These are phyloP conservation scores for Ictalurus furcatus DNA, from an alignment of 2,113 vertebrate genomes.

Conservation along the genomic window DNA sequence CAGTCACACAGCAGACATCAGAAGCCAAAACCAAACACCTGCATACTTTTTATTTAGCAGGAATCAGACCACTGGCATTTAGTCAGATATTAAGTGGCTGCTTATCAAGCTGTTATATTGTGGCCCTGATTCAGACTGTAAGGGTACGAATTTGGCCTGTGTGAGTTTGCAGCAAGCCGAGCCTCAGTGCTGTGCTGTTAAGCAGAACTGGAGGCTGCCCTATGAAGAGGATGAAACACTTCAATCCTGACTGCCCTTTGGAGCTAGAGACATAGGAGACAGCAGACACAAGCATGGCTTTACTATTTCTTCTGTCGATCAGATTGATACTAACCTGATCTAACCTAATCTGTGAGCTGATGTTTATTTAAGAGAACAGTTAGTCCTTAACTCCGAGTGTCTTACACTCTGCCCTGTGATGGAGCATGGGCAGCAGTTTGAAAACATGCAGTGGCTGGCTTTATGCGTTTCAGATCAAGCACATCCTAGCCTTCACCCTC, in stretches of 20 bases:
- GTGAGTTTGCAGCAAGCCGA: background rate
- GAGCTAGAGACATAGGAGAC: slow-evolving; percentile 6
- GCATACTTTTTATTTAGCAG: slow-evolving; percentile 20
- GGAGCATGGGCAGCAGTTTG: background rate
- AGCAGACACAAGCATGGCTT: background rate
- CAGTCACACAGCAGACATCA: slow-evolving; percentile 30
- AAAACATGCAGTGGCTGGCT: background rate
- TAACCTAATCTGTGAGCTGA: background rate
- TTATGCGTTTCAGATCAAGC: background rate
- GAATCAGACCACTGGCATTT: background rate
- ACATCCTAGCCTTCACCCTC: background rate
- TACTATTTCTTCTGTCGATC: background rate
- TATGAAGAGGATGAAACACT: slow-evolving; percentile 18
- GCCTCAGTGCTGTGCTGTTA: background rate
- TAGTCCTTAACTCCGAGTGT: background rate
- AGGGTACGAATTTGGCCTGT: background rate
- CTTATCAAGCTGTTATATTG: background rate
- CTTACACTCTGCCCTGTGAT: background rate
- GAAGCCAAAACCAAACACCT: slow-evolving; percentile 5
- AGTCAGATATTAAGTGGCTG: slow-evolving; percentile 11
- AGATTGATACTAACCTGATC: background rate
- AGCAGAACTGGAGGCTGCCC: background rate
- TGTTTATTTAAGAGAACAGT: background rate
- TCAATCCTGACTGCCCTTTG: background rate
- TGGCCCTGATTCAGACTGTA: background rate